Base-by-base conservation (phyloP, 2,888 invertebrate species). In the Yponomeuta evonymella region DNA sequence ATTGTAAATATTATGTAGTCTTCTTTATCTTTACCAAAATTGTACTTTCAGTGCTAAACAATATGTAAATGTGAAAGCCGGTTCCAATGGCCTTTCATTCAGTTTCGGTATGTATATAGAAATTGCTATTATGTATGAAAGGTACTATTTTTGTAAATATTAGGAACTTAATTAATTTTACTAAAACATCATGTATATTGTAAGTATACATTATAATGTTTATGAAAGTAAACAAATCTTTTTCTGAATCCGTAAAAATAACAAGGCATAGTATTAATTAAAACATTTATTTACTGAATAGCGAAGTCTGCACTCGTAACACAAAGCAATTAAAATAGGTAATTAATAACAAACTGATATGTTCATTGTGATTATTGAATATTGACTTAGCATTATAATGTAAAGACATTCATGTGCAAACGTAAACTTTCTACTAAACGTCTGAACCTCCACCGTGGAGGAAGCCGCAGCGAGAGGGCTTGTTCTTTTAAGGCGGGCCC, bases 311-410 rank as follows among this genome's bases (percentile, higher is more conserved):
- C 83, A 85, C 81, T 83, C 84, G 81, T 65, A 90, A 89, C 88
- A 89, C 87, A 86, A 90, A 89, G 89, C 90, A 89, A 89, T 33
- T 86, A 86, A 84, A 86, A 84, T 85, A 85, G 81, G 85, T 87
- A 86, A 87, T 81, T 82, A 88, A 88, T 87, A 90, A 89, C 88
- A 89, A 87, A 88, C 86, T 88, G 90, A 90, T 70, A 70, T 70
- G 70, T 70, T 33, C 90, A 89, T 43, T 89, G 88, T 89, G 88
- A 89, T 87, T 87, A 85, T 82, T 83, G 83, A 81, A 83, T 79
- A 80, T 83, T 89, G 90, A 90, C 90, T 90, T 86, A 88, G 87
- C 80, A 81, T 76, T 77, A 67, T 67, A 67, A 36, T 67, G 33
- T 65, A 43, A 8, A 43, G 51, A 81, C 78, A 82, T 83, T 82